Base-by-base conservation (phyloP, 2,797 vertebrate species). In the Mustela erminea region DNA sequence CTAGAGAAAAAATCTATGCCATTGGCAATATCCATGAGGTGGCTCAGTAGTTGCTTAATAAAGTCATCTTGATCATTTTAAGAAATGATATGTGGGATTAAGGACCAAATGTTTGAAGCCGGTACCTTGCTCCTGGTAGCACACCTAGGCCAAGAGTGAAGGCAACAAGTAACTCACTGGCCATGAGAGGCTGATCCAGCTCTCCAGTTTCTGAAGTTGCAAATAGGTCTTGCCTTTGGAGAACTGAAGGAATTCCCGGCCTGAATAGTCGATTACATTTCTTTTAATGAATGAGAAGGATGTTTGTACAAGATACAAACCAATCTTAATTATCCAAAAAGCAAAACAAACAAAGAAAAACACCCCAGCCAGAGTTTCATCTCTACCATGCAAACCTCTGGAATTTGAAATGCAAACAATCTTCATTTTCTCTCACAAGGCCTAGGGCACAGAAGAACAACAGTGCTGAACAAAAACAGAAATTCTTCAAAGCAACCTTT, bases 381-480 rank as follows among this genome's bases (percentile, higher is more conserved):
- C 62, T 93, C 38, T 75, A 75, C 29, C 66, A 54, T 0, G 21
- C 23, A 90, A 91, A 94, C 62, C 13, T 84, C 83, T 64, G 77
- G 88, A 90, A 93, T 96, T 87, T 75, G 78, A 94, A 93, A 90
- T 77, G 62, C 87, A 93, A 94, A 74, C 87, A 58, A 93, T 95
- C 35, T 72, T 90, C 9, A 18, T 62, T 90, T 81, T 43, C 56
- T 54, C 49, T 29, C 25, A 9, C 15, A 80, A 90, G 58, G 46
- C 56, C 17, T 21, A 49, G 18, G 81, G 7, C 46, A n/a, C 3
- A 54, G 27, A 64, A 93, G 72, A 82, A 78, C 15, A 54, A 43
- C 15, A 29, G 32, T 6, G 27, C 82, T 43, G 52, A 90, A 82
- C 60, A 52, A 64, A 81, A 72, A 38, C 77, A 91, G 54, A 75